Evolutionary conservation across 92 coral and sea anemone genomes (phyloP).

Genomic region (Desmophyllum pertusum): DNA sequence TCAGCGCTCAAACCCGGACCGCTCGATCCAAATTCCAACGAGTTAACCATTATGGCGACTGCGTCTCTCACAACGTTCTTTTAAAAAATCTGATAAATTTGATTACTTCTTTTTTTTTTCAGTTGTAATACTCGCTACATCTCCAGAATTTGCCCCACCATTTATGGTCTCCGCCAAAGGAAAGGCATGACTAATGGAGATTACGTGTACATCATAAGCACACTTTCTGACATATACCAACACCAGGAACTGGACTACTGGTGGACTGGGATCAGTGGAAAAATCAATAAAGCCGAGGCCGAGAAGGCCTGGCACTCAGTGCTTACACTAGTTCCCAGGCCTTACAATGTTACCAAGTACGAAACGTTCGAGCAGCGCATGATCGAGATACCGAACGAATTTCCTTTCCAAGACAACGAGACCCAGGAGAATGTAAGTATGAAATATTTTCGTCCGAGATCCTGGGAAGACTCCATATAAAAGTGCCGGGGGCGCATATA

Average conservation of each 20-base stretch:
- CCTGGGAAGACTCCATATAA: no score
- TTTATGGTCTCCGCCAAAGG: slow-evolving; percentile 67
- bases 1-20: no score
- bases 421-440: background rate
- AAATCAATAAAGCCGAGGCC: slow-evolving; percentile 30
- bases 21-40: no score
- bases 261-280: slow-evolving; percentile 63
- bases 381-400: slow-evolving; percentile 33
- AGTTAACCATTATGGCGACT: no score
- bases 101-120: no score
- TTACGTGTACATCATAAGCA: slow-evolving; percentile 77
- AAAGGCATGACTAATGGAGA: slow-evolving; percentile 83
- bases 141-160: slow-evolving; percentile 54
- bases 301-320: slow-evolving; percentile 73
- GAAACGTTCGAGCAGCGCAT: slow-evolving; percentile 54
- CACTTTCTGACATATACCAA: slow-evolving; percentile 48
- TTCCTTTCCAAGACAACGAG: background rate
- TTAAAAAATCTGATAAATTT: no score
- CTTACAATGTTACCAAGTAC: slow-evolving; percentile 61
- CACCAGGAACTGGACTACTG: slow-evolving; percentile 28
- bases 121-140: slow-evolving; percentile 77
- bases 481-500: no score
- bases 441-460: background rate
- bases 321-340: slow-evolving; percentile 69
- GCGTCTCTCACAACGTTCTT: no score